A percentile compares a stretch with the other conserved stretches of the same genome.
phyloP scores from a whole-genome alignment of 2,113 vertebrate genomes.

The Acanthochromis polyacanthus region DNA sequence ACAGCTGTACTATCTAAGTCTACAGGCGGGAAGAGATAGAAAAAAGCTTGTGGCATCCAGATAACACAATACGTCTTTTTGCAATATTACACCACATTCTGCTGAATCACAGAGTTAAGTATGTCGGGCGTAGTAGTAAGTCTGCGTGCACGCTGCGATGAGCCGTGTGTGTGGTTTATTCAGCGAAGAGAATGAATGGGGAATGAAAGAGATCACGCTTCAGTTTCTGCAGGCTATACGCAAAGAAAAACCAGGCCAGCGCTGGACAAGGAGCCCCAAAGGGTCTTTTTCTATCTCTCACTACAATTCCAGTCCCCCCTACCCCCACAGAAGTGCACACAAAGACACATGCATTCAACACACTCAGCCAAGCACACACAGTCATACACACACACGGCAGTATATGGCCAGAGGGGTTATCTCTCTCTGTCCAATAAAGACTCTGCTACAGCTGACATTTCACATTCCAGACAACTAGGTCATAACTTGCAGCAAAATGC shows the following conservation, averaged over 20 bases:
- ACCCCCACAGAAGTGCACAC: conserved; percentile 21
- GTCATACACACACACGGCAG: conserved; percentile 33
- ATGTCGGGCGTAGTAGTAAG: conserved; percentile 11
- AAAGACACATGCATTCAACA: conserved; percentile 23
- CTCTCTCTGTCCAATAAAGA: conserved; percentile 72
- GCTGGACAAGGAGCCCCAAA: conserved; percentile 61
- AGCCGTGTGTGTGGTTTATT: conserved; percentile 17
- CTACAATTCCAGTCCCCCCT: conserved; percentile 31
- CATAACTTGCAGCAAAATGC: conserved; percentile 77
- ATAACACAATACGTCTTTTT: conserved; percentile 25
- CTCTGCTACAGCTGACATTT: conserved; percentile 76
- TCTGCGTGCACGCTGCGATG: neutral
- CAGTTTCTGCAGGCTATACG: conserved; percentile 54
- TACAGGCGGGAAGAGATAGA: neutral
- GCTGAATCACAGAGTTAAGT: conserved; percentile 57
- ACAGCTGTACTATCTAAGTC: conserved; percentile 13
- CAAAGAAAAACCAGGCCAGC: conserved; percentile 70
- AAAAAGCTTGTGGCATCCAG: conserved; percentile 42
- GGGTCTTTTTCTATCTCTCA: conserved; percentile 40
- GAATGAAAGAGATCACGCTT: conserved; percentile 52
- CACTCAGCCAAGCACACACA: conserved; percentile 34
- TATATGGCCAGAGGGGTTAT: conserved; percentile 64
- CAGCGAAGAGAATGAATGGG: conserved; percentile 40
- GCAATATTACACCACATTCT: conserved; percentile 20
- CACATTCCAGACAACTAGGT: conserved; percentile 81